These are phyloP conservation scores for Varecia variegata DNA, from an alignment of 2,797 vertebrate genomes.

Conservation along the genomic window DNA sequence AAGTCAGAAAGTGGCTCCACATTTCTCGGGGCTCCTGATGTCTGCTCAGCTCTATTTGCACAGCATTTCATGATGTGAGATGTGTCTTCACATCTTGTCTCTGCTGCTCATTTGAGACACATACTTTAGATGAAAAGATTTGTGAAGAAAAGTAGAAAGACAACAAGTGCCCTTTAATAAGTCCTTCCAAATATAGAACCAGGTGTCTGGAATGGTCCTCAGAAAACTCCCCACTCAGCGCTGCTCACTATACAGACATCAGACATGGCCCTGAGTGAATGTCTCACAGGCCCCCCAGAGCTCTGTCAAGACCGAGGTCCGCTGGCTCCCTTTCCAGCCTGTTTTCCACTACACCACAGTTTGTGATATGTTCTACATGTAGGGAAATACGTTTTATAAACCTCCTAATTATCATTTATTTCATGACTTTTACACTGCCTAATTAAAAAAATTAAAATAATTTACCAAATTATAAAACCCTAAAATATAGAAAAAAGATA, in stretches of 20 bases:
- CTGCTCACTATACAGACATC: background rate
- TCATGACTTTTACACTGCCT: background rate
- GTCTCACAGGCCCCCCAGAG: background rate
- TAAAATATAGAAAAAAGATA: background rate
- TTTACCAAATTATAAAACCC: background rate
- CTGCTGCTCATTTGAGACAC: background rate
- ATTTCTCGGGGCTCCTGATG: background rate
- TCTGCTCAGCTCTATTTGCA: background rate
- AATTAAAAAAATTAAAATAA: constrained; percentile 4
- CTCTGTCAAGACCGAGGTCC: background rate
- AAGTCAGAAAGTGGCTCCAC: background rate
- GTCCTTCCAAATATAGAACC: constrained; percentile 29
- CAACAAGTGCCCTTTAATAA: background rate
- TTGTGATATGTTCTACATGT: background rate
- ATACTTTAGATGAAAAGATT: constrained; percentile 8
- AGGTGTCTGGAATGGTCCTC: background rate
- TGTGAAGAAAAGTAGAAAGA: constrained; percentile 44
- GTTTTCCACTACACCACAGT: background rate
- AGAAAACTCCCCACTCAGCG: background rate
- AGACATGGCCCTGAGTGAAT: background rate
- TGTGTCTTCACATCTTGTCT: background rate
- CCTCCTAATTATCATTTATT: background rate
- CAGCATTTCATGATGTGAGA: background rate
- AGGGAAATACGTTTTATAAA: background rate
- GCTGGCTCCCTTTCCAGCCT: background rate